Base-by-base conservation (phyloP, 23 tunicate genomes). In the Styela plicata region DNA sequence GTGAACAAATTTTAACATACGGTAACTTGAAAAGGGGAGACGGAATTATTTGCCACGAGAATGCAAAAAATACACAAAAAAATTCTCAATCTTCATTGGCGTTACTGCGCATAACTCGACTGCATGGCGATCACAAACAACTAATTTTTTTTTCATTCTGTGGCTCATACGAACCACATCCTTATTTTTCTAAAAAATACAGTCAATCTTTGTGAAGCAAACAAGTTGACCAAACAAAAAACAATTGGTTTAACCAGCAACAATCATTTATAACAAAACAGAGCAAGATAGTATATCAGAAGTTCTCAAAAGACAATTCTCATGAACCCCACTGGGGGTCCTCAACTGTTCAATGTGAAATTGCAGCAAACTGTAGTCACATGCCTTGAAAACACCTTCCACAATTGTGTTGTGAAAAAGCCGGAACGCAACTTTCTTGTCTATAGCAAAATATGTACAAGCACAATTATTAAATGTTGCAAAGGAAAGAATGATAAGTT, bases 281-380 rank as follows among this genome's bases (percentile, higher is more conserved):
- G 87, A 36, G 52, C 33, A 88, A 31, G 87, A 75, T 18, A 88
- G 31, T 0, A 88, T 77, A 36, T 88, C 92, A 25, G 87, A 77
- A 66, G 80, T 70, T 24, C 92, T 37, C 26, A 88, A 81, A 33
- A 83, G 63, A 52, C 69, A 79, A 21, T 74, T 31, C 20, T 69
- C 2, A 26, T 61, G 79, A 24, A 29, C 23, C 3, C 92, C 92
- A 62, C 84, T 76, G 24, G 92, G 92, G 5, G 92, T 88, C 7
- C 52, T 16, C 28, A 88, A 28, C 28, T 88, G 69, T 62, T 24
- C 64, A 24, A 88, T 87, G 44, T 76, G 92, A 52, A 88, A 32
- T 2, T 88, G 92, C 74, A 76, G 35, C 16, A 86, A 78, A 25
- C 70, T 83, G 87, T 75, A 74, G 80, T 88, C 92, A 70, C 87